A percentile compares a stretch with the other conserved stretches of the same genome.
Evolutionary conservation across 2,888 invertebrate genomes (phyloP).

Genomic region (Mycalesis mineus): DNA sequence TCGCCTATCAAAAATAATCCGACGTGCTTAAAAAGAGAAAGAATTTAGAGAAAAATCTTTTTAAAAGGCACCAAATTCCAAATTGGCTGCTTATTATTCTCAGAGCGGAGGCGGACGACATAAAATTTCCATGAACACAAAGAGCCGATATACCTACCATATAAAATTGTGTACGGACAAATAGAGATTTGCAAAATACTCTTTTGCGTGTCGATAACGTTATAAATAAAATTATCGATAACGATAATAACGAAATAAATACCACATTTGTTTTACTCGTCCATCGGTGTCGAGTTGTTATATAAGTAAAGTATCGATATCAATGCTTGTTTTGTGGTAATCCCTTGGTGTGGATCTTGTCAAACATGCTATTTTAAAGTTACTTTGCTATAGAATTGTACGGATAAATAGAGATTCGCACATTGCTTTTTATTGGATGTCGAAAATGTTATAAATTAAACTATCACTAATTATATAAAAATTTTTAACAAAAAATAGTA

Average conservation of each 20-base stretch:
- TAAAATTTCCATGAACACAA: constrained; percentile 61
- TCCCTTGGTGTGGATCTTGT: no score
- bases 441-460: no score
- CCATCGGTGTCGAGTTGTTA: no score
- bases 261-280: no score
- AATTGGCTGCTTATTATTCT: constrained; percentile 47
- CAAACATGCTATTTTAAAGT: no score
- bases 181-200: constrained; percentile 18
- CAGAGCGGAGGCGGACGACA: constrained; percentile 38
- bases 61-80: constrained; percentile 38
- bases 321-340: no score
- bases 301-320: no score
- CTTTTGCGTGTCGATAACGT: neutral
- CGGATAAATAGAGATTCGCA: no score
- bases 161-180: constrained; percentile 57
- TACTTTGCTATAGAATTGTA: no score
- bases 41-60: constrained; percentile 31
- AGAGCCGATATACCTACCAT: constrained; percentile 47
- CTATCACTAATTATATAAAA: no score
- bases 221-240: neutral
- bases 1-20: constrained; percentile 29
- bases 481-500: no score
- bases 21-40: constrained; percentile 11
- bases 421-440: no score
- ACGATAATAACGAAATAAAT: neutral